Base-by-base conservation (phyloP, 2,797 vertebrate genomes). In the Mus minutoides region DNA sequence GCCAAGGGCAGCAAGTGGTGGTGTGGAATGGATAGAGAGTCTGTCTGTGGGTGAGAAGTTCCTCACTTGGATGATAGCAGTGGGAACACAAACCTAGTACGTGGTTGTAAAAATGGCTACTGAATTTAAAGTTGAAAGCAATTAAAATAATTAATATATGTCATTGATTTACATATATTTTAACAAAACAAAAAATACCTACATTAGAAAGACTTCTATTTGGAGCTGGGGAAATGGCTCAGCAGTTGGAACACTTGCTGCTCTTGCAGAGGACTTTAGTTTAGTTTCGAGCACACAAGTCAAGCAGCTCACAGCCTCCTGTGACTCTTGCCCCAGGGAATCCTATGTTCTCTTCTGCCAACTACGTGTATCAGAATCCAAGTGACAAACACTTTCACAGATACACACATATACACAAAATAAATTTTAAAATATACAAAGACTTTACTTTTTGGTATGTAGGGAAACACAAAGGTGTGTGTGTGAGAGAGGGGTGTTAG, bases 41-140 rank as follows among this genome's bases (percentile, higher is more conserved):
- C 69, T 21, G 0, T 40, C 1, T 24, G 3, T 21, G 54, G 46
- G 49, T 0, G 21, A 34, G 6, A 8, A 31, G 16, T 4, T 79
- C 69, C 12, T 29, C 21, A 78, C 37, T 37, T 0, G 0, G 40
- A 26, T 34, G 29, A 12, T 4, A 4, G 2, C 64, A 21, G 4
- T 2, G 3, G 31, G 0, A 14, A 21, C 9, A 19, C 17, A 16
- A 43, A 12, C 8, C 11, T 29, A 1, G 16, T 3, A 26, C 4
- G 16, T 34, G 16, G 29, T 21, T 46, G 29, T 21, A 64, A 34
- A 54, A 67, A 62, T 22, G 9, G 14, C 8, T 16, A 16, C 69
- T 1, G 0, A 40, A 6, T 1, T 64, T 2, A 3, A 16, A 16
- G 0, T 21, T 12, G 34, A 34, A 34, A 21, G 8, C 5, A 22